Base-by-base conservation (phyloP, 1,140 invertebrate species). In the Manduca sexta region DNA sequence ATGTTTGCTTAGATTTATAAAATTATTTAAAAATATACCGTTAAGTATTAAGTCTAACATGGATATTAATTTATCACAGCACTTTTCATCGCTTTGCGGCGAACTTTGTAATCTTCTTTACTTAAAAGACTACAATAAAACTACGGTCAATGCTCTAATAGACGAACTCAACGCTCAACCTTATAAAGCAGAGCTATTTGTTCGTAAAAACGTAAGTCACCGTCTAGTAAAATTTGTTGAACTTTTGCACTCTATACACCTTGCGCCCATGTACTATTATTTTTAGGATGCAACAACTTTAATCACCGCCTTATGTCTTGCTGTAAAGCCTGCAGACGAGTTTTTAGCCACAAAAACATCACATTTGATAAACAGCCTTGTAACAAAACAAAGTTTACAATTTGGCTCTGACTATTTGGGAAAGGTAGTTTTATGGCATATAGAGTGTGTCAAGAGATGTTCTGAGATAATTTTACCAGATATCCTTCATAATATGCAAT, bases 151-250 rank as follows among this genome's bases (percentile, higher is more conserved):
- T 55, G 48, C 60, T 2, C 48, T 82, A 12, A 74, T 83, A 31
- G 77, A 84, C 56, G 77, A 85, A 45, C 55, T 85, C 5, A 82
- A 75, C 50, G 53, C 74, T 4, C 64, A 72, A 40, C 72, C 76
- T 3, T 85, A 66, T 56, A 82, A 78, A 60, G 31, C 56, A 12
- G 64, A 72, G 17, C 52, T 80, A 29, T 77, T 82, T 54, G 67
- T 79, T 18, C 47, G 57, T 43, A 73, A 69, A 60, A 63, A 73
- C 49, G 81, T 75, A 74, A 65, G 66, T 64, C 26, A 43, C 43
- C 5, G 34, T 16, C 15, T 17, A 12, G 21, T 21, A 26, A 26
- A 26, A 26, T 8, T 26, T 26, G 21, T 1, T 8, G 21, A 5
- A 26, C 0, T 5, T 5, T 26, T 3, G 21, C n/a, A n/a, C n/a